Conservation (phyloP, 1,140 invertebrate genomes). For the Leptestheria dahalacensis region DNA sequence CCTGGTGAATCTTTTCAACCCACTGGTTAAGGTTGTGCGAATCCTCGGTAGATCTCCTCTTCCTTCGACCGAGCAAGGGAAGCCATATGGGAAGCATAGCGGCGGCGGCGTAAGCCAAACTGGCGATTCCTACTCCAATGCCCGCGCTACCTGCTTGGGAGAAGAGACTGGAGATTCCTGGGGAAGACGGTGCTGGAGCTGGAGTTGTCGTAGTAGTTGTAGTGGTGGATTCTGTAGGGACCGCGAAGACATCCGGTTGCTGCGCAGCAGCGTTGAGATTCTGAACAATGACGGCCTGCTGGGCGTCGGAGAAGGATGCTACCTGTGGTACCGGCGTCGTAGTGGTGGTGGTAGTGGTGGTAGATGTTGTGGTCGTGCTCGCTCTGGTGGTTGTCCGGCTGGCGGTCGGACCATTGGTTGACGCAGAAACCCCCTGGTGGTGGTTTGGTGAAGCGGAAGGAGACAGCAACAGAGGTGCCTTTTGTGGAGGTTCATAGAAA, state of each 20-base stretch:
- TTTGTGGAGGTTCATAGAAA: neutral
- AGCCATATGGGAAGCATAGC: conserved; percentile 7
- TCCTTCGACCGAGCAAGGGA: neutral
- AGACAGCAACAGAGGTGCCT: neutral
- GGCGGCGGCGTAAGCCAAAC: conserved; percentile 4
- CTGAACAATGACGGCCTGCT: neutral
- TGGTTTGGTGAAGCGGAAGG: neutral
- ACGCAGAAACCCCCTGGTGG: neutral
- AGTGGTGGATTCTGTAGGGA: neutral
- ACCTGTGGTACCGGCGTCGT: neutral
- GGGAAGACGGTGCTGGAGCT: neutral
- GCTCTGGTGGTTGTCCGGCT: neutral
- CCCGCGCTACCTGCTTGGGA: neutral
- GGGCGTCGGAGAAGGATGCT: no score
- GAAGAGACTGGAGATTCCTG: neutral
- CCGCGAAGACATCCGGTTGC: neutral
- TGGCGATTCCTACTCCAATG: neutral
- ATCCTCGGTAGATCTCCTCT: neutral
- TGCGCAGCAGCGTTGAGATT: neutral
- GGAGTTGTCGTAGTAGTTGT: neutral
- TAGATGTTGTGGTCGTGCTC: neutral
- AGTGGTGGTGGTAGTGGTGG: neutral
- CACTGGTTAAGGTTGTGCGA: neutral
- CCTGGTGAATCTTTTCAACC: neutral
- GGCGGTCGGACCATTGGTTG: neutral